Percentiles rank a stretch among this genome's conserved stretches.
phyloP scores from a whole-genome alignment of 2,113 vertebrate species.

The Petrocephalus zakoni region DNA sequence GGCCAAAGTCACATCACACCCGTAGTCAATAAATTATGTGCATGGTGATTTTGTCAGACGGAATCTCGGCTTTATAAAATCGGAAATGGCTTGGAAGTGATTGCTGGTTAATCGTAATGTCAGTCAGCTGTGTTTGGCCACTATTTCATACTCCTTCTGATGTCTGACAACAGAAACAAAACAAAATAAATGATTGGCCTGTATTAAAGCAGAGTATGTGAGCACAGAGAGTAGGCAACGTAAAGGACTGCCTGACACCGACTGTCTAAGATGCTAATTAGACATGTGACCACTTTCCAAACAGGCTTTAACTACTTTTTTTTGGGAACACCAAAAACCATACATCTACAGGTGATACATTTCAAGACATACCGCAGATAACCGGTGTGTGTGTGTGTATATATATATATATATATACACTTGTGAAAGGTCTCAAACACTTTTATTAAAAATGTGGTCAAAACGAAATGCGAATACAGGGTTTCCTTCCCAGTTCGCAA shows the following conservation, averaged over 20 bases:
- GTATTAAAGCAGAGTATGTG: background rate
- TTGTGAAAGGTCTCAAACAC: too few relatives aligned
- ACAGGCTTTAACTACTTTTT: background rate
- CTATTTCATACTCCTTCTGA: background rate
- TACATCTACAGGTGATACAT: background rate
- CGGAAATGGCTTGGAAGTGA: background rate
- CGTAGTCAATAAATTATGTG: too few relatives aligned
- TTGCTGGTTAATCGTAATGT: background rate
- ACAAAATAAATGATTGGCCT: background rate
- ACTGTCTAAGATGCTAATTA: background rate
- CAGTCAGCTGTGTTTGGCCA: background rate
- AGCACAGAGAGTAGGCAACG: background rate
- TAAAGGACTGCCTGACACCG: background rate
- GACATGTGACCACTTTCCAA: background rate
- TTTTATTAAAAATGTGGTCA: too few relatives aligned
- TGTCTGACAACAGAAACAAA: background rate
- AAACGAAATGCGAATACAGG: too few relatives aligned
- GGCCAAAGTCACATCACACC: too few relatives aligned
- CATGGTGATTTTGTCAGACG: too few relatives aligned
- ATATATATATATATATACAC: too few relatives aligned
- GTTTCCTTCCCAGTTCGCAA: too few relatives aligned
- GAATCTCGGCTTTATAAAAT: too few relatives aligned
- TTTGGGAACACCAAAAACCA: background rate
- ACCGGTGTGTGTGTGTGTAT: too few relatives aligned
- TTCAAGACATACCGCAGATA: background rate